Evolutionary conservation across 2,797 vertebrate species (phyloP), one percentile per base, ranked within the genome.

Genomic region (Tinamus major): DNA sequence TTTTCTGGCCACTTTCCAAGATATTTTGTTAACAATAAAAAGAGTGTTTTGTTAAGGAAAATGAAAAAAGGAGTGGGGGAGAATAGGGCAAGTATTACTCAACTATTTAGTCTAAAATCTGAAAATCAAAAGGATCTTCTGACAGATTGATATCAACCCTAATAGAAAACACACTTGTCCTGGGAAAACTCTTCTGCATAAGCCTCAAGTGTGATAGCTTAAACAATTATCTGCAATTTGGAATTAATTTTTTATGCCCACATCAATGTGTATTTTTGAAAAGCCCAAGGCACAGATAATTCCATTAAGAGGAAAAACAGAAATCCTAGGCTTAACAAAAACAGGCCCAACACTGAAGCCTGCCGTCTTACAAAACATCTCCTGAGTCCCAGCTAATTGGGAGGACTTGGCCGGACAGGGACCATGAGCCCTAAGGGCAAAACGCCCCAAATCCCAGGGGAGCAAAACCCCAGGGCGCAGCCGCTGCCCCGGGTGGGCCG

Each of bases 71-170:
- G 93, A 91, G 63, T 48, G 51, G 67, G 94, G 89, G 87, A 79
- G 72, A 96, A 72, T 75, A 94, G 92, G 92, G 87, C 37, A 62
- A 97, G 94, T 92, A 97, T 97, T 97, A 97, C 87, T 96, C 94
- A 97, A 97, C 96, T 97, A 97, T 97, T 97, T 97, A 96, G 96
- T 97, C 96, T 97, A 96, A 97, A 26, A 79, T 65, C 29, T 91
- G 91, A 96, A 96, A 97, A 97, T 97, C 96, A 96, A 97, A 97
- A 97, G 95, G 92, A 83, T 97, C 89, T 79, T 90, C 89, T 96
- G 95, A 96, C 95, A 97, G 96, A 97, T 96, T 96, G 93, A 85
- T 96, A 97, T 96, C 95, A 9, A 80, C 82, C 63, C 63, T 97
- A 98, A 98, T 95, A 85, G 95, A 92, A 98, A 97, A 97, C 97